A percentile compares a stretch with the other conserved stretches of the same genome.
phyloP scores from a whole-genome alignment of 2,113 vertebrate species.

The Scortum barcoo region DNA sequence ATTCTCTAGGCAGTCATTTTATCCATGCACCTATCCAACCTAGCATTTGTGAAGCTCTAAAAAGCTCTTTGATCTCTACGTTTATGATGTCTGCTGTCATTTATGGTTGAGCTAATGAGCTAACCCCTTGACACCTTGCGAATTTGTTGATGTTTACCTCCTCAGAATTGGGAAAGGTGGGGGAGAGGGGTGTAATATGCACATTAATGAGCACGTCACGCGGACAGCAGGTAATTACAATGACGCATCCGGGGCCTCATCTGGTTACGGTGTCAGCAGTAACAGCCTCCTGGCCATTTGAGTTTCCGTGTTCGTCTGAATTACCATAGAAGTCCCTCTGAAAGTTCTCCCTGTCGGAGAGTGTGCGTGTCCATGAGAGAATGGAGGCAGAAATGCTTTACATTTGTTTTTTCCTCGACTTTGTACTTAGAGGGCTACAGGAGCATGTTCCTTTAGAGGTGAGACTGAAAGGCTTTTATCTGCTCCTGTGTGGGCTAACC shows the following conservation, averaged over 20 bases:
- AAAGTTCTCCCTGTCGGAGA: conserved; percentile 33
- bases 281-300: conserved; percentile 30
- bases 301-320: conserved; percentile 17
- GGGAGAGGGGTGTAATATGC: conserved; percentile 32
- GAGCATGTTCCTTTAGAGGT: conserved; percentile 32
- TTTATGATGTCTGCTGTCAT: conserved; percentile 51
- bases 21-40: neutral
- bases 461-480: conserved; percentile 47
- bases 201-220: conserved; percentile 70
- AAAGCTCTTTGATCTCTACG: conserved; percentile 43
- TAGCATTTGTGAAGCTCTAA: conserved; percentile 1
- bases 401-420: conserved; percentile 28
- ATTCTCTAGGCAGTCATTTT: neutral
- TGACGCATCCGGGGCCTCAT: conserved; percentile 55
- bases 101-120: conserved; percentile 65
- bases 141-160: conserved; percentile 69
- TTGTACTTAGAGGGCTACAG: conserved; percentile 1
- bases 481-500: conserved; percentile 54
- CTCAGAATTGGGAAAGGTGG: conserved; percentile 36
- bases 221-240: conserved; percentile 69
- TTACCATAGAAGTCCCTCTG: conserved; percentile 36
- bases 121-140: conserved; percentile 46
- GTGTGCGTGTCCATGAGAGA: conserved; percentile 3
- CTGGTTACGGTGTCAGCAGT: conserved; percentile 52
- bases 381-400: conserved; percentile 24